These are phyloP conservation scores for Lichenostomus cassidix DNA, from an alignment of 2,113 vertebrate species.

Conservation along the genomic window DNA sequence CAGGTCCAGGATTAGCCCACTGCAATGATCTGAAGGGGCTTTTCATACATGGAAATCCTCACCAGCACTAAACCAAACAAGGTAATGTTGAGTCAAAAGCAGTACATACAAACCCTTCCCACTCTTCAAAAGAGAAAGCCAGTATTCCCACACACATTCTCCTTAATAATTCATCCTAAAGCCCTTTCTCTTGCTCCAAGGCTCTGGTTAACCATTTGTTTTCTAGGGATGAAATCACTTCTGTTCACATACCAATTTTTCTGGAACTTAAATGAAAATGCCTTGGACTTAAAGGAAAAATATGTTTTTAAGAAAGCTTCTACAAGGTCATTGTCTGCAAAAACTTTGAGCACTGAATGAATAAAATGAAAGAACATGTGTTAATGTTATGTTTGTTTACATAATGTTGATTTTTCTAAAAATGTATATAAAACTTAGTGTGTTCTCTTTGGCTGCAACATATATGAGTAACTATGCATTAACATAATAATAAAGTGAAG, in stretches of 20 bases:
- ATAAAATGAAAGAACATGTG: neutral
- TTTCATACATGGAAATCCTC: neutral
- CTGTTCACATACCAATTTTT: accelerated
- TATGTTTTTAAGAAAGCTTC: neutral
- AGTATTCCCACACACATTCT: neutral
- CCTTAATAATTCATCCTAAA: neutral
- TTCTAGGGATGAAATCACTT: neutral
- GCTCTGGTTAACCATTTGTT: neutral
- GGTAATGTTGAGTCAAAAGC: neutral
- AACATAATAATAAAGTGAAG: neutral
- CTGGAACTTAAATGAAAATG: neutral
- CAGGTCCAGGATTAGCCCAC: neutral
- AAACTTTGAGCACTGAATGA: neutral
- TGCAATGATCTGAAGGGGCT: accelerated
- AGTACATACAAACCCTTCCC: neutral
- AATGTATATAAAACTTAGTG: neutral
- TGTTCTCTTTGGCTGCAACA: neutral
- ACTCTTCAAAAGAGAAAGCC: neutral
- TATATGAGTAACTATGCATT: neutral
- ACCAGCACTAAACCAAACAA: neutral
- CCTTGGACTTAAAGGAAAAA: neutral
- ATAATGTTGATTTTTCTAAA: neutral
- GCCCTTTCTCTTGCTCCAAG: neutral
- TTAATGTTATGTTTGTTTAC: neutral
- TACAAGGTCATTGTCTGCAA: neutral